Conservation (phyloP, 2,888 invertebrate genomes). For the Agapetus fuscipes region DNA sequence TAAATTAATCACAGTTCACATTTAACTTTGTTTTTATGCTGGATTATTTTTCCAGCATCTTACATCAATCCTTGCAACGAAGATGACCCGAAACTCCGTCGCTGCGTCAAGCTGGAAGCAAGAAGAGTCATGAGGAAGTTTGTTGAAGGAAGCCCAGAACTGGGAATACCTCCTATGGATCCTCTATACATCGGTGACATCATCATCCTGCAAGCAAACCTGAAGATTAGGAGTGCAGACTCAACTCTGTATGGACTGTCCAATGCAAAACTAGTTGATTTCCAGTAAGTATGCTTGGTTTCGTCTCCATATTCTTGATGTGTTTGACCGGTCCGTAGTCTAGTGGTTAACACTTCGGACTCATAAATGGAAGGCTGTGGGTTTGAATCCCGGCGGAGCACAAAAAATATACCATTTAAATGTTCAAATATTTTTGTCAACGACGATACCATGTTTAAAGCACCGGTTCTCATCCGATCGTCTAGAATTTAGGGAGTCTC, state of each 20-base stretch:
- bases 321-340: too few relatives aligned
- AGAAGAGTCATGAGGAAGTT: constrained; percentile 24
- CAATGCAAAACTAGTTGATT: neutral
- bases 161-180: constrained; percentile 40
- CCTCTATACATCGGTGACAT: constrained; percentile 39
- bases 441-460: too few relatives aligned
- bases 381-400: too few relatives aligned
- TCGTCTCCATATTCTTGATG: too few relatives aligned
- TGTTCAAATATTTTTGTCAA: too few relatives aligned
- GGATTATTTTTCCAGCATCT: constrained; percentile 10
- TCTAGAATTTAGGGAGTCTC: too few relatives aligned
- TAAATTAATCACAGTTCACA: too few relatives aligned
- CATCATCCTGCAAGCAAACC: constrained; percentile 26
- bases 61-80: constrained; percentile 13
- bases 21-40: too few relatives aligned
- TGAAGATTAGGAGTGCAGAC: constrained; percentile 38
- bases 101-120: constrained; percentile 10
- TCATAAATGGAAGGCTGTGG: too few relatives aligned
- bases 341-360: too few relatives aligned
- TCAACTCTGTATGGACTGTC: constrained; percentile 31
- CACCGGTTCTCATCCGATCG: too few relatives aligned
- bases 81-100: constrained; percentile 9
- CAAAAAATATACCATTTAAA: too few relatives aligned
- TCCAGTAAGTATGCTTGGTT: neutral
- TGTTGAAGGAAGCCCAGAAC: constrained; percentile 37